These are phyloP conservation scores for Anabacerthia variegaticeps DNA, from an alignment of 2,797 vertebrate genomes.

Conservation along the genomic window DNA sequence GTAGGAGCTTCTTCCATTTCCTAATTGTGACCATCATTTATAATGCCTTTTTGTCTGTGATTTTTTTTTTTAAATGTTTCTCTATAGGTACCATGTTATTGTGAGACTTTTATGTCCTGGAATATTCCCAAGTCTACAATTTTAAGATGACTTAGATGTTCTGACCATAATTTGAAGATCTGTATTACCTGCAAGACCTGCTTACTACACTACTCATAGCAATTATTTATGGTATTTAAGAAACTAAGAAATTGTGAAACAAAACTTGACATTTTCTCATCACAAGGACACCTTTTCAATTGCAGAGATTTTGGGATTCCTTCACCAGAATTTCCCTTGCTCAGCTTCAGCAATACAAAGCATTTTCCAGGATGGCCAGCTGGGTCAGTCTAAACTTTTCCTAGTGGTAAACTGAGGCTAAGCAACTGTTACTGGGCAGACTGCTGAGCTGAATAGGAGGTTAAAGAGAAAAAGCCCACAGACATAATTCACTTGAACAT, in stretches of 20 bases:
- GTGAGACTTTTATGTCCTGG: neutral
- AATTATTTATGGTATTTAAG: neutral
- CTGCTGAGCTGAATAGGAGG: neutral
- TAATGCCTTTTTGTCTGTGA: neutral
- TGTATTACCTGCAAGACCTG: neutral
- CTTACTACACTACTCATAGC: neutral
- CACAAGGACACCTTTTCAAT: neutral
- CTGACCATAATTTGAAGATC: neutral
- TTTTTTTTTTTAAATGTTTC: neutral
- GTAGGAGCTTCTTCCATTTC: neutral
- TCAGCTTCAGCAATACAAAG: neutral
- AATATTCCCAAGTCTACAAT: neutral
- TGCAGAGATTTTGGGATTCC: neutral
- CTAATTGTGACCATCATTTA: neutral
- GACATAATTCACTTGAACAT: neutral
- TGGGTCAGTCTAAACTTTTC: neutral
- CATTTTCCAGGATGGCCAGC: neutral
- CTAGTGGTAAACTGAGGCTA: neutral
- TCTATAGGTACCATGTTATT: neutral
- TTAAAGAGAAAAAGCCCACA: neutral
- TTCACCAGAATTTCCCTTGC: neutral
- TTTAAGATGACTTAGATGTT: neutral
- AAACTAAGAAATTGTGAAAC: neutral
- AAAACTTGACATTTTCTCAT: neutral
- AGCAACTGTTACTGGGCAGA: neutral